Base-by-base conservation (phyloP, 2,888 invertebrate genomes). In the Spicauda simplicius region DNA sequence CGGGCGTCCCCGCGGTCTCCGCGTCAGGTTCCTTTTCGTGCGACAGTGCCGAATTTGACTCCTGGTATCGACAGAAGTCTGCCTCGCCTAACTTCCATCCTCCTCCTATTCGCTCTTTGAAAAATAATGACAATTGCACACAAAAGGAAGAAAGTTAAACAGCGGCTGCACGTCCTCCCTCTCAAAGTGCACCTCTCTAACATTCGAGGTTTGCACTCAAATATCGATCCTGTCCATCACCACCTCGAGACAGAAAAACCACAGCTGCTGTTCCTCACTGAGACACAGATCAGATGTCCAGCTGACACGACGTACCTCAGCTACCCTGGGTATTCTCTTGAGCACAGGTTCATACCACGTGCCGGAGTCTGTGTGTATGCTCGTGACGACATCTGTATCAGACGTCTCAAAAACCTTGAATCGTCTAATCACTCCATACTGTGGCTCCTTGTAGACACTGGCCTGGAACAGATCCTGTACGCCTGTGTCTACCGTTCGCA, bases 401-500 rank as follows among this genome's bases (percentile, higher is more conserved):
- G 2, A 14, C 45, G 45, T 45, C 45, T 8, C n/a, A 1, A 14
- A 2, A 1, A 45, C n/a, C n/a, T 14, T 45, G 45, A 45, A 63
- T 19, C 30, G 12, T 60, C 0, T 70, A 84, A 84, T 82, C 83
- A 82, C 67, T 85, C 84, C 0, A 79, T 79, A 0, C 0, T 55
- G 12, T 55, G 25, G 55, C 6, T 55, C 30, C n/a, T 55, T n/a
- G 16, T 55, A 7, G 30, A 55, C n/a, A 55, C n/a, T 14, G 30
- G 30, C 1, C 30, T n/a, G 0, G 55, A 55, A 0, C 30, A 55
- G 16, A 30, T 55, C 6, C 14, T 55, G 0, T 55, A 55, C 30
- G 98, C 97, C 91, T 99, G 98, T 76, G 98, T 95, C 18, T 52
- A 57, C 37, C 58, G 57, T 2, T 55, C 56, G 50, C 64, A 57